phyloP scores from a whole-genome alignment of 30 jellyfish, hydroid and myxozoan genomes.

The Mastigias papua region DNA sequence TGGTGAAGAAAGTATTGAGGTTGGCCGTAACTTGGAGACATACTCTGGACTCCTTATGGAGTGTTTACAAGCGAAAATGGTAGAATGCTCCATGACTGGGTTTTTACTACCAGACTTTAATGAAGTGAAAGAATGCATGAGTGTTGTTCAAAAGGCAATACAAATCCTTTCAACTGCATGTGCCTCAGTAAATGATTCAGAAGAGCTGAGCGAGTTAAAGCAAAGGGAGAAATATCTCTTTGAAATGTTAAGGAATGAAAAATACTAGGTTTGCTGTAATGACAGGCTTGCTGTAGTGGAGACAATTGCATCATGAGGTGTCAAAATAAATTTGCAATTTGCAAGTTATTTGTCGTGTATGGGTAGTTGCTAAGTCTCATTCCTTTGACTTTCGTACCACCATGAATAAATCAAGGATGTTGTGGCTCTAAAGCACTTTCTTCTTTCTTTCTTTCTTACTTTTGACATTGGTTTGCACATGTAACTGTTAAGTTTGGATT shows the following conservation, averaged over 20 bases:
- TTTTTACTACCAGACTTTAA: not conserved
- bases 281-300: not conserved
- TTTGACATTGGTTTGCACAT: too few relatives aligned
- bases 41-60: slow-evolving; percentile 76
- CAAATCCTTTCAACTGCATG: slow-evolving; percentile 9
- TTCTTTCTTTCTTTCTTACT: too few relatives aligned
- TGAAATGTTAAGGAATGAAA: not conserved
- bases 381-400: too few relatives aligned
- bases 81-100: slow-evolving; percentile 1
- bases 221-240: slow-evolving; percentile 33
- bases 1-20: slow-evolving; percentile 88
- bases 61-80: slow-evolving; percentile 30
- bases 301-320: too few relatives aligned
- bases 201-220: slow-evolving; percentile 18
- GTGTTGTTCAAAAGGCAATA: slow-evolving; percentile 39
- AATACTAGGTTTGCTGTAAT: not conserved
- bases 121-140: slow-evolving; percentile 22
- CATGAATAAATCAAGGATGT: too few relatives aligned
- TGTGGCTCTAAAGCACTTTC: too few relatives aligned
- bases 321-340: too few relatives aligned
- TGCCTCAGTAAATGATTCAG: not conserved
- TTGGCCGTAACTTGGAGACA: slow-evolving; percentile 77
- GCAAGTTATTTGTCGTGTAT: too few relatives aligned
- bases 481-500: too few relatives aligned
- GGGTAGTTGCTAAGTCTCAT: too few relatives aligned